Evolutionary conservation across 2,888 invertebrate species (phyloP).

Genomic region (Cordilura impudica): DNA sequence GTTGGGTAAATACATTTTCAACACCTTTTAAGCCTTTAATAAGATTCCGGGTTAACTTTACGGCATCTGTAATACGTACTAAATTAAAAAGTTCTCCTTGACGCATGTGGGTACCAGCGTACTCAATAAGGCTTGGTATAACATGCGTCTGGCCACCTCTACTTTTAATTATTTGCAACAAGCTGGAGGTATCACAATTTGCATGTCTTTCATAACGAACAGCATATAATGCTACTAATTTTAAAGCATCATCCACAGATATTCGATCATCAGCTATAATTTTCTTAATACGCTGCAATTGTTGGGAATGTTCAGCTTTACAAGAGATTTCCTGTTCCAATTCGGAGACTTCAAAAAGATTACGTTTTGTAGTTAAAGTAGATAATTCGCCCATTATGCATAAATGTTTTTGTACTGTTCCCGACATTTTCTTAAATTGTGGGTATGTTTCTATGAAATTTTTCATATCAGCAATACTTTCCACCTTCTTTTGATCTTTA

Average conservation of each 20-base stretch:
- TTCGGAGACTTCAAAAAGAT: constrained; percentile 93
- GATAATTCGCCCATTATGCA: constrained; percentile 97
- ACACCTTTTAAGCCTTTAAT: constrained; percentile 91
- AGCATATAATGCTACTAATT: constrained; percentile 94
- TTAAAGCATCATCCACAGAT: constrained; percentile 88
- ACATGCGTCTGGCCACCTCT: constrained; percentile 84
- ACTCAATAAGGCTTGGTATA: constrained; percentile 85
- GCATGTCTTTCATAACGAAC: constrained; percentile 94
- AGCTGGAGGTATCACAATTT: constrained; percentile 87
- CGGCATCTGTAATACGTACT: constrained; percentile 93
- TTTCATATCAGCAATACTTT: constrained; percentile 99
- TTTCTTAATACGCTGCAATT: constrained; percentile 87
- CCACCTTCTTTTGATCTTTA: constrained; percentile 96
- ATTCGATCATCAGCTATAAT: constrained; percentile 86
- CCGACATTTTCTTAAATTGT: constrained; percentile 97
- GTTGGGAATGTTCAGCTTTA: constrained; percentile 88
- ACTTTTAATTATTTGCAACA: constrained; percentile 86
- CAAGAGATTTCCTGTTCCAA: constrained; percentile 95
- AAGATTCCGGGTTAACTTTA: constrained; percentile 83
- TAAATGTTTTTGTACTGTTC: constrained; percentile 98
- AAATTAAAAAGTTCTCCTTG: constrained; percentile 92
- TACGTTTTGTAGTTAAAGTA: constrained; percentile 86
- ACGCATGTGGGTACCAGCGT: constrained; percentile 89
- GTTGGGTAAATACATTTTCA: constrained; percentile 99
- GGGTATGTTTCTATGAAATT: constrained; percentile 98